A percentile compares a stretch with the other conserved stretches of the same genome.
Evolutionary conservation across 2,888 invertebrate species (phyloP).

Genomic region (Tiliacea aurago): DNA sequence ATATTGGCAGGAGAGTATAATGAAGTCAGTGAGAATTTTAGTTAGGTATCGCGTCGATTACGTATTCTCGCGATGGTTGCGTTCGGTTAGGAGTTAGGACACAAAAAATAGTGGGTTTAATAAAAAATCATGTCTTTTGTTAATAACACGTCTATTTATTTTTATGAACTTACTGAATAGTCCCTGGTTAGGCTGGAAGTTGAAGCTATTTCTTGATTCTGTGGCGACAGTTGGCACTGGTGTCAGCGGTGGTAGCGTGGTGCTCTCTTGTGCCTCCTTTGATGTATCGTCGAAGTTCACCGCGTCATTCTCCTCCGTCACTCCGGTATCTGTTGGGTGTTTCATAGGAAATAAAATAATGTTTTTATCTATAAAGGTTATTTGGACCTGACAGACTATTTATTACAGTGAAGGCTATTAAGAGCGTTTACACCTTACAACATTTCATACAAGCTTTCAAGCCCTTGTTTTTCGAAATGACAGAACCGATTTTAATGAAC

Average conservation of each 20-base stretch:
- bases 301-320: constrained; percentile 46
- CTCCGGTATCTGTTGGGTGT: constrained; percentile 32
- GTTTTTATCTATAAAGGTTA: neutral
- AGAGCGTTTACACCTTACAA: too few species aligned
- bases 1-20: neutral
- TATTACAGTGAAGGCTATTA: neutral
- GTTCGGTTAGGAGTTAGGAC: too few species aligned
- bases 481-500: too few species aligned
- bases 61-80: too few species aligned
- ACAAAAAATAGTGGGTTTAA: constrained; percentile 13
- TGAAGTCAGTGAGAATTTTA: neutral
- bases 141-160: constrained; percentile 20
- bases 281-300: constrained; percentile 59
- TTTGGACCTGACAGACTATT: too few species aligned
- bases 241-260: constrained; percentile 50
- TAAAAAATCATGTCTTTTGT: constrained; percentile 29
- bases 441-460: too few species aligned
- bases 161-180: constrained; percentile 36
- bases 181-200: constrained; percentile 44
- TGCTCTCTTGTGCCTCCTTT: constrained; percentile 11
- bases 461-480: too few species aligned
- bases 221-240: constrained; percentile 48
- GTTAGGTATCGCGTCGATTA: neutral
- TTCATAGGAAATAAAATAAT: neutral
- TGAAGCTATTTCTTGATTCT: constrained; percentile 62